Evolutionary conservation across 2,797 vertebrate genomes (phyloP).

Genomic region (Graptemys geographica): DNA sequence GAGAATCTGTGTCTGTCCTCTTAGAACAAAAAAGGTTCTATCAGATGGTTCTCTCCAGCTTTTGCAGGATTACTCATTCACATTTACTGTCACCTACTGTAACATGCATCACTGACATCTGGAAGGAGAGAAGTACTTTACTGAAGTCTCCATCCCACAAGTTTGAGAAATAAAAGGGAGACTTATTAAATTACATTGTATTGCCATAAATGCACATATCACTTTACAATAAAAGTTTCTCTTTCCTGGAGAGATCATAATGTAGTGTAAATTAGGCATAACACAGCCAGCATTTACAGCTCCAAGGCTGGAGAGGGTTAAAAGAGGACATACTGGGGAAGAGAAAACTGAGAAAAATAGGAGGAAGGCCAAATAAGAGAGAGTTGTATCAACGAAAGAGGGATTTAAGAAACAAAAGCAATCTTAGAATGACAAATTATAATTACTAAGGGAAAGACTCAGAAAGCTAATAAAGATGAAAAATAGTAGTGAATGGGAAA

Average conservation of each 20-base stretch:
- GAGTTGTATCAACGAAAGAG: neutral
- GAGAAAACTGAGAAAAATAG: neutral
- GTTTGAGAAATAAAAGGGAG: neutral
- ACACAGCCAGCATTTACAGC: neutral
- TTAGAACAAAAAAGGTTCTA: slow-evolving; percentile 32
- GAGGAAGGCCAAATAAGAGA: neutral
- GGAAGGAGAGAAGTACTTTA: slow-evolving; percentile 18
- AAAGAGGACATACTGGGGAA: neutral
- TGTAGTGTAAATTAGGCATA: neutral
- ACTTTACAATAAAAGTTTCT: neutral
- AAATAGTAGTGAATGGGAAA: neutral
- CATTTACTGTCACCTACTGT: neutral
- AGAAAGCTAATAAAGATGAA: neutral
- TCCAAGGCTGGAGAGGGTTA: rapidly evolving
- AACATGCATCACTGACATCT: slow-evolving; percentile 15
- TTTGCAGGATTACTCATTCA: slow-evolving; percentile 23
- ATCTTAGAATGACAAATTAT: neutral
- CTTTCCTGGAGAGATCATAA: neutral
- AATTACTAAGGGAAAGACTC: neutral
- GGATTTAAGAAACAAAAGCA: neutral
- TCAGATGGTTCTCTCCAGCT: slow-evolving; percentile 37
- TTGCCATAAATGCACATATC: neutral
- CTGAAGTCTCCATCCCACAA: slow-evolving; percentile 13
- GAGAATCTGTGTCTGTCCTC: neutral
- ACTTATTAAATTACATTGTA: neutral